phyloP scores from a whole-genome alignment of 2,888 invertebrate species.

The Pammene fasciana region DNA sequence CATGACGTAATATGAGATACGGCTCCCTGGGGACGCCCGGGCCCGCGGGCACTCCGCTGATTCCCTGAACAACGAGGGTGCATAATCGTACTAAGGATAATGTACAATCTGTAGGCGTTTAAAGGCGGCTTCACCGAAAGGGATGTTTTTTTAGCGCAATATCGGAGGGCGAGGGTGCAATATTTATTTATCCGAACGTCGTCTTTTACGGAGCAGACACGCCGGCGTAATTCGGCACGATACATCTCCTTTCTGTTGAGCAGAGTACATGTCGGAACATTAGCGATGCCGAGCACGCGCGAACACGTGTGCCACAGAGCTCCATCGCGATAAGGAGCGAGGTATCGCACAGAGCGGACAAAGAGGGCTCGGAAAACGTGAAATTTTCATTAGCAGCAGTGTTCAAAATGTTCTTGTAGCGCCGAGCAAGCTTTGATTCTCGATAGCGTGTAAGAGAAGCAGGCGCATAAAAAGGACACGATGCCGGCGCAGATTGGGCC shows the following conservation, averaged over 20 bases:
- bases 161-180: slow-evolving; percentile 82
- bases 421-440: slow-evolving; percentile 74
- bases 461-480: slow-evolving; percentile 77
- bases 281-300: slow-evolving; percentile 74
- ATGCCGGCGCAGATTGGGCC: slow-evolving; percentile 81
- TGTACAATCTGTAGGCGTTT: slow-evolving; percentile 84
- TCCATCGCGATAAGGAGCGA: slow-evolving; percentile 72
- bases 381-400: slow-evolving; percentile 81
- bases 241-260: slow-evolving; percentile 57
- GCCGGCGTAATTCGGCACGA: slow-evolving; percentile 69
- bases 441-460: slow-evolving; percentile 80
- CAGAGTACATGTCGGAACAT: slow-evolving; percentile 59
- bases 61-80: slow-evolving; percentile 82
- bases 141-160: slow-evolving; percentile 83
- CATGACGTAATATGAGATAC: slow-evolving; percentile 82
- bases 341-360: slow-evolving; percentile 68
- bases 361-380: slow-evolving; percentile 73
- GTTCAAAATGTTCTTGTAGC: slow-evolving; percentile 75
- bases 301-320: slow-evolving; percentile 71
- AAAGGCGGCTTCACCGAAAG: slow-evolving; percentile 82
- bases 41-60: slow-evolving; percentile 77
- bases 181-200: slow-evolving; percentile 81
- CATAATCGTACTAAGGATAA: slow-evolving; percentile 84
- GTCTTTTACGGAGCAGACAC: slow-evolving; percentile 74
- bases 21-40: slow-evolving; percentile 71